Conservation (phyloP, 1,140 invertebrate genomes). For the Ladona fulva region DNA sequence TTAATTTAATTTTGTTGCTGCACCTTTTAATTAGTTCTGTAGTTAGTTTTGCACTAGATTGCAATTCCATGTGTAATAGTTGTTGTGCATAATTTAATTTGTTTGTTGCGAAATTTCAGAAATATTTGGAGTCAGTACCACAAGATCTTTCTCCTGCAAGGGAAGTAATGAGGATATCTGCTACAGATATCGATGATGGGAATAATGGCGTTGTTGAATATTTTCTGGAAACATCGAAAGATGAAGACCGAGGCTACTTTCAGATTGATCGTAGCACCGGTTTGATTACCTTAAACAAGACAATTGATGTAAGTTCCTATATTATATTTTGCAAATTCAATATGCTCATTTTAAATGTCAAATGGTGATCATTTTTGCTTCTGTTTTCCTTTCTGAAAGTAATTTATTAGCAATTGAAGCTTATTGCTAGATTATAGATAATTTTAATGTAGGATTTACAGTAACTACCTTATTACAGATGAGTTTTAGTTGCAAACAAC, state of each 20-base stretch:
- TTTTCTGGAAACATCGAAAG: slow-evolving; percentile 42
- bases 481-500: no score
- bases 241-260: slow-evolving; percentile 57
- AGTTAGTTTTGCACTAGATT: not conserved
- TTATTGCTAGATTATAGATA: no score
- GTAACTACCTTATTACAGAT: no score
- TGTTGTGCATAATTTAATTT: not conserved
- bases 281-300: slow-evolving; percentile 62
- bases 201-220: slow-evolving; percentile 68
- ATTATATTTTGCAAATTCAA: not conserved
- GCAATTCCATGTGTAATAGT: not conserved
- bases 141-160: slow-evolving; percentile 56
- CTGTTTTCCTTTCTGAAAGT: no score
- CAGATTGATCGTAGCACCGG: slow-evolving; percentile 65
- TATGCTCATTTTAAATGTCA: not conserved
- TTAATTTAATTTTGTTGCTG: no score
- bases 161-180: slow-evolving; percentile 78
- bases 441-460: no score
- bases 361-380: not conserved
- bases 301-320: slow-evolving; percentile 52
- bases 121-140: slow-evolving; percentile 62
- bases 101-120: slow-evolving; percentile 40
- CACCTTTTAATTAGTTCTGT: no score
- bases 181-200: slow-evolving; percentile 79
- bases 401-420: not conserved